A percentile compares a stretch with the other conserved stretches of the same genome.
Evolutionary conservation across 2,888 invertebrate genomes (phyloP).

Genomic region (Sesia bembeciformis): DNA sequence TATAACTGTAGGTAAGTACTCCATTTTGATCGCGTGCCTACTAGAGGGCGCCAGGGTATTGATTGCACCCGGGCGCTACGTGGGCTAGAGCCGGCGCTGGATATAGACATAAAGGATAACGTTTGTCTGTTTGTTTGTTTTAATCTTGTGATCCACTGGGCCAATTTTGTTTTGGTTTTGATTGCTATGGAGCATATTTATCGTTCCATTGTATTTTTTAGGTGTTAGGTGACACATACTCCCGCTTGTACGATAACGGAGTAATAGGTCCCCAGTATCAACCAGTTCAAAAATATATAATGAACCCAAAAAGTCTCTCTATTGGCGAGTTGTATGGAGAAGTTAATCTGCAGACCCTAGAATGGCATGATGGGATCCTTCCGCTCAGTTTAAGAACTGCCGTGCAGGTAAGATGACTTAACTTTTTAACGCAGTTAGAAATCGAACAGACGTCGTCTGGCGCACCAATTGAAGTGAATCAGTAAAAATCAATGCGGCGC

Average conservation of each 20-base stretch:
- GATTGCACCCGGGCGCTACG: too few species aligned
- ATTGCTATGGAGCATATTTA: too few species aligned
- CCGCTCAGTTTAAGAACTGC: slow-evolving; percentile 67
- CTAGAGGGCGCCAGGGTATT: too few species aligned
- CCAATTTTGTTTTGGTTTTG: too few species aligned
- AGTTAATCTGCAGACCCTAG: slow-evolving; percentile 86
- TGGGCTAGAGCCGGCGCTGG: too few species aligned
- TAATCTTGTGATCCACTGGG: neutral
- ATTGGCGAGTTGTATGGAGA: slow-evolving; percentile 93
- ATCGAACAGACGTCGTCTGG: too few species aligned
- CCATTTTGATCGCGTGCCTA: too few species aligned
- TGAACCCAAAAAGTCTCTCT: slow-evolving; percentile 92
- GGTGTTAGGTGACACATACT: slow-evolving; percentile 82
- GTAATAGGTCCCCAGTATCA: slow-evolving; percentile 77
- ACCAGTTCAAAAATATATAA: slow-evolving; percentile 82
- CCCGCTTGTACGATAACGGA: slow-evolving; percentile 76
- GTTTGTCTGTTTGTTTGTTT: neutral
- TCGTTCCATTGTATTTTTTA: slow-evolving; percentile 25
- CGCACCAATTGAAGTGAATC: too few species aligned
- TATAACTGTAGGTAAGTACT: too few species aligned
- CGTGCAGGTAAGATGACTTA: slow-evolving; percentile 39
- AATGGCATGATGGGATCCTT: slow-evolving; percentile 93
- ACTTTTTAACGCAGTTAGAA: too few species aligned
- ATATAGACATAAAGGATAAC: neutral
- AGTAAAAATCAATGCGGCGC: too few species aligned